Evolutionary conservation across 2,888 invertebrate species (phyloP).

Genomic region (Drosophila paramelanica): DNA sequence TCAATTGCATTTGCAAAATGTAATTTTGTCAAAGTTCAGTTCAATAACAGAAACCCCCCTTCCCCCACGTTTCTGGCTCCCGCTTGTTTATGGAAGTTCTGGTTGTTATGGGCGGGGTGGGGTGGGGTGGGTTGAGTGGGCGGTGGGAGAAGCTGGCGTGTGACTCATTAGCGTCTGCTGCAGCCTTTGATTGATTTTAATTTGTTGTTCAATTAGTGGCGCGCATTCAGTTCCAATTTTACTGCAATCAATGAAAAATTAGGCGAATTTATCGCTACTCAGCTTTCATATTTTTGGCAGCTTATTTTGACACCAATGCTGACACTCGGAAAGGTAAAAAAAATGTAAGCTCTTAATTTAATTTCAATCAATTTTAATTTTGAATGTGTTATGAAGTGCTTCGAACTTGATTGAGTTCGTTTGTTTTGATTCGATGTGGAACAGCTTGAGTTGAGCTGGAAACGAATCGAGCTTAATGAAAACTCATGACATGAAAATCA

Average conservation of each 20-base stretch:
- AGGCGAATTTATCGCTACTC: slow-evolving; percentile 10
- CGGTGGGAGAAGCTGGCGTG: neutral
- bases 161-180: slow-evolving; percentile 50
- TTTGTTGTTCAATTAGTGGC: slow-evolving; percentile 78
- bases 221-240: slow-evolving; percentile 56
- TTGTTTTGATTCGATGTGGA: neutral
- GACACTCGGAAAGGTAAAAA: slow-evolving; percentile 3
- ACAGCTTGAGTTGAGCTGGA: neutral
- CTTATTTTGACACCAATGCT: neutral
- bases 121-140: too few species aligned
- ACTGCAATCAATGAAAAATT: slow-evolving; percentile 51
- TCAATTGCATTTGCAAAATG: slow-evolving; percentile 57
- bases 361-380: neutral
- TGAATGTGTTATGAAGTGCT: neutral
- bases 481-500: too few species aligned
- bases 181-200: slow-evolving; percentile 63
- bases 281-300: neutral
- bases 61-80: neutral
- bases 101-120: neutral
- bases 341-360: slow-evolving; percentile 5
- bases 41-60: slow-evolving; percentile 37
- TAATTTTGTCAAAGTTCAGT: slow-evolving; percentile 63
- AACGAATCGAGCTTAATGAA: neutral
- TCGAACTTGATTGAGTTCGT: neutral
- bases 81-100: neutral